Evolutionary conservation across 1,140 invertebrate species (phyloP).

Genomic region (Maconellicoccus hirsutus): DNA sequence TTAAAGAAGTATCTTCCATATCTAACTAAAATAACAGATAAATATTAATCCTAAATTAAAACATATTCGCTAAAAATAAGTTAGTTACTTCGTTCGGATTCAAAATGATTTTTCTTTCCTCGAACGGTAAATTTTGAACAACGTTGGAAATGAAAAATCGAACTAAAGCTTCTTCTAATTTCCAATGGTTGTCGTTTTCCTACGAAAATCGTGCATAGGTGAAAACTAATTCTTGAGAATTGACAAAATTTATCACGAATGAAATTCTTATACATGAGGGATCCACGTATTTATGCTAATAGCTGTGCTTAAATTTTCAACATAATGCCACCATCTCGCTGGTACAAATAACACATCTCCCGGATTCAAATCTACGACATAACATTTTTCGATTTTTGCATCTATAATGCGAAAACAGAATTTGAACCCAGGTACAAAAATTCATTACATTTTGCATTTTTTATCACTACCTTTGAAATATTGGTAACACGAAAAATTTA

Average conservation of each 20-base stretch:
- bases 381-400: constrained; percentile 34
- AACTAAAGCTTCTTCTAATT: background rate
- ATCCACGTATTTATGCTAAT: constrained; percentile 84
- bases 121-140: background rate
- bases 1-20: background rate
- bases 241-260: too few relatives aligned
- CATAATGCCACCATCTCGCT: constrained; percentile 92
- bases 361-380: constrained; percentile 54
- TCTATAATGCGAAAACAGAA: constrained; percentile 14
- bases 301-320: constrained; percentile 62
- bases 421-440: constrained; percentile 27
- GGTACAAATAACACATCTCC: constrained; percentile 84
- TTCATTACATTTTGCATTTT: constrained; percentile 28
- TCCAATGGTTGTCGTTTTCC: background rate
- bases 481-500: constrained; percentile 57
- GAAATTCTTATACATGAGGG: constrained; percentile 34
- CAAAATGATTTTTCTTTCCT: background rate
- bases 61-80: too few relatives aligned
- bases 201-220: background rate
- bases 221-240: too few relatives aligned
- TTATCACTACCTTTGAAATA: constrained; percentile 29
- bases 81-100: background rate
- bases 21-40: background rate
- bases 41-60: background rate
- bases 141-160: background rate